These are phyloP conservation scores for Radopholus similis DNA, from an alignment of 1,140 invertebrate genomes.

Conservation along the genomic window DNA sequence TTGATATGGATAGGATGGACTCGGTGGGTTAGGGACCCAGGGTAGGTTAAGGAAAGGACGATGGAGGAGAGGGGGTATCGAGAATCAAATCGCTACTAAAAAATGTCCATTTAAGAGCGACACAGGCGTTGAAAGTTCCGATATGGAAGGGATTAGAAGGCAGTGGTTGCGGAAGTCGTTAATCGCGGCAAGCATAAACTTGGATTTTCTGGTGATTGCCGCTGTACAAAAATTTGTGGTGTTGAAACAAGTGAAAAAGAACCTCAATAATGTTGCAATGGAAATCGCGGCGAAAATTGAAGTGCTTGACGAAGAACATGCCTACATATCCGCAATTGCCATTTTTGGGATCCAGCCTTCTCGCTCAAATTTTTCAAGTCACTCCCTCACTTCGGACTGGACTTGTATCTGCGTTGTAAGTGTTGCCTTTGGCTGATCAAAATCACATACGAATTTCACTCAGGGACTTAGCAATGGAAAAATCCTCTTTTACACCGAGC, in stretches of 20 bases:
- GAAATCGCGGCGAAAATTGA: conserved; percentile 12
- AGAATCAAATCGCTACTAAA: neutral
- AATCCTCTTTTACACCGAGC: conserved; percentile 32
- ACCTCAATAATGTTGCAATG: neutral
- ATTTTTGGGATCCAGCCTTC: conserved; percentile 11
- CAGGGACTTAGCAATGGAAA: conserved; percentile 31
- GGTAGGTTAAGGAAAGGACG: neutral
- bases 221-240: conserved; percentile 23
- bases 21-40: neutral
- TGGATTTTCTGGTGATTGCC: conserved; percentile 19
- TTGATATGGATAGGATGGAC: neutral
- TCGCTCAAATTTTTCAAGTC: neutral
- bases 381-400: conserved; percentile 25
- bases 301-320: neutral
- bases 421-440: neutral
- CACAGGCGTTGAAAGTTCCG: neutral
- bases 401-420: conserved; percentile 31
- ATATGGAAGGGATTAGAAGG: neutral
- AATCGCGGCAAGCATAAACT: conserved; percentile 12
- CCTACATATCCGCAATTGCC: neutral
- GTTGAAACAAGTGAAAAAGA: neutral
- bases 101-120: neutral
- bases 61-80: neutral
- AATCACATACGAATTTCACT: neutral
- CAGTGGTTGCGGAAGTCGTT: conserved; percentile 24